Evolutionary conservation across 1,140 invertebrate genomes (phyloP).

Genomic region (Drosophila jambulina): DNA sequence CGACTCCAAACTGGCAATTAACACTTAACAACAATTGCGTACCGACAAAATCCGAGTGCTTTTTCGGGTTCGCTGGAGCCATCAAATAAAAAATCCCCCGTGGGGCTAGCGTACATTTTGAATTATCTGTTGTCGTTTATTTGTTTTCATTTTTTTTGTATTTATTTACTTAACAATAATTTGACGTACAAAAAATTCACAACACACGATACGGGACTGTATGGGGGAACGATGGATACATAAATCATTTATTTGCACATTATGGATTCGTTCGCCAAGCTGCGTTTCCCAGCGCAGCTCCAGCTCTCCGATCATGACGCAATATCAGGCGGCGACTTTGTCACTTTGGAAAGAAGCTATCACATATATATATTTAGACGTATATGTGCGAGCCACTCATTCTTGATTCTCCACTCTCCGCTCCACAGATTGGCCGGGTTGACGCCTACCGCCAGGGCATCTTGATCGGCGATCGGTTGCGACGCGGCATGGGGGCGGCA

Average conservation of each 20-base stretch:
- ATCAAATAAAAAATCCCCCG: slow-evolving; percentile 36
- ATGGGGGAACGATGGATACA: slow-evolving; percentile 35
- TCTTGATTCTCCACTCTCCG: slow-evolving; percentile 27
- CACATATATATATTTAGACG: slow-evolving; percentile 5
- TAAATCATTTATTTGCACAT: slow-evolving; percentile 60
- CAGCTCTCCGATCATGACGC: slow-evolving; percentile 44
- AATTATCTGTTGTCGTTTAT: slow-evolving; percentile 47
- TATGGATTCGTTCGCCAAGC: slow-evolving; percentile 30
- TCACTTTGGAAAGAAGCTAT: slow-evolving; percentile 32
- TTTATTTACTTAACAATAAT: slow-evolving; percentile 53
- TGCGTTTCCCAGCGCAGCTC: slow-evolving; percentile 25
- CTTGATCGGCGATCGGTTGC: slow-evolving; percentile 82
- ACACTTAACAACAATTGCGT: slow-evolving; percentile 24
- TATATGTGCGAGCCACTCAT: slow-evolving; percentile 20
- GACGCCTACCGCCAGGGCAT: slow-evolving; percentile 77
- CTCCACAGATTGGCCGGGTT: slow-evolving; percentile 15
- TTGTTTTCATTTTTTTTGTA: slow-evolving; percentile 6
- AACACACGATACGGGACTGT: slow-evolving; percentile 27
- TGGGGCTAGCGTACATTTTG: slow-evolving; percentile 15
- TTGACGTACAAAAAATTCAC: slow-evolving; percentile 48
- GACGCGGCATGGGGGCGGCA: slow-evolving; percentile 54
- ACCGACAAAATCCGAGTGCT: slow-evolving; percentile 26
- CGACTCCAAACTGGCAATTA: slow-evolving; percentile 38
- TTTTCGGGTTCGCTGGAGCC: slow-evolving; percentile 36
- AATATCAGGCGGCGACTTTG: slow-evolving; percentile 28